Evolutionary conservation across 2,797 vertebrate genomes (phyloP).

Genomic region (Lagocephalus sceleratus): DNA sequence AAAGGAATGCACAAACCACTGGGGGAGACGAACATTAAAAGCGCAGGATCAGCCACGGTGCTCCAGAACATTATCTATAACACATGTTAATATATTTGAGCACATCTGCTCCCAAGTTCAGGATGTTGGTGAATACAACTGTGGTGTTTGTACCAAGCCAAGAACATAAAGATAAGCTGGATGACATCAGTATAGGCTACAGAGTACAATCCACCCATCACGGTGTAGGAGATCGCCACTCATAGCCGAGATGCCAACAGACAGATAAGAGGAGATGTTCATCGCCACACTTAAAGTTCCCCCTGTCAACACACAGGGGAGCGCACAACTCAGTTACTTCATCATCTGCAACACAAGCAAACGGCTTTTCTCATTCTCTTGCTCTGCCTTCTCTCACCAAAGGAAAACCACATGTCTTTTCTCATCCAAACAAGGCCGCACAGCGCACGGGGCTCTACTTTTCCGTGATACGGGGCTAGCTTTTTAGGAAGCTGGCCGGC

Average conservation of each 20-base stretch:
- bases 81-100: too few species aligned
- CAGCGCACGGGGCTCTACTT: too few species aligned
- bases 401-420: too few species aligned
- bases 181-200: constrained; percentile 78
- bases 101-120: neutral
- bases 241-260: constrained; percentile 67
- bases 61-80: too few species aligned
- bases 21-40: neutral
- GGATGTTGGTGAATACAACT: neutral
- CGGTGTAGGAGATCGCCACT: constrained; percentile 71
- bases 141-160: constrained; percentile 61
- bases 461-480: too few species aligned
- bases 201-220: constrained; percentile 77
- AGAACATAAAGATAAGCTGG: constrained; percentile 68
- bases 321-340: neutral
- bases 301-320: constrained; percentile 45
- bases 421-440: too few species aligned
- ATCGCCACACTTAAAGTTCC: constrained; percentile 73
- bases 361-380: neutral
- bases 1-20: constrained; percentile 75
- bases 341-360: neutral
- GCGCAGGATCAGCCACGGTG: too few species aligned
- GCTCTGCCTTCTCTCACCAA: too few species aligned
- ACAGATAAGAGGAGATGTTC: constrained; percentile 56
- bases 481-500: too few species aligned